Percentiles rank a stretch among this genome's conserved stretches.
phyloP scores from a whole-genome alignment of 1,140 invertebrate genomes.

The Drosophila guanche region DNA sequence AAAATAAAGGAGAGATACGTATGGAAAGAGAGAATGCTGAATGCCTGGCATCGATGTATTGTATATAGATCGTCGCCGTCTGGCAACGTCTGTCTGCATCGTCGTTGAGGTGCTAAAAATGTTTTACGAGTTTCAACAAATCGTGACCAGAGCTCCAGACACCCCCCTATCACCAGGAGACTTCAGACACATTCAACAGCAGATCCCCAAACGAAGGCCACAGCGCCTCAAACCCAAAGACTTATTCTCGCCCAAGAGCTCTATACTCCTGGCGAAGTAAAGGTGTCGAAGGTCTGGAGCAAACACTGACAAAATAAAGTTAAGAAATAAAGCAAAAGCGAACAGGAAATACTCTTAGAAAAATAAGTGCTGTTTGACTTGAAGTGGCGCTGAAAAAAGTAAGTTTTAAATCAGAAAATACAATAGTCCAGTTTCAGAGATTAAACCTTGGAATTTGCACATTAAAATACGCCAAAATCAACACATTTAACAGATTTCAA shows the following conservation, averaged over 20 bases:
- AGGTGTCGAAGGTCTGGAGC: slow-evolving; percentile 48
- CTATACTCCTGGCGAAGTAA: slow-evolving; percentile 4
- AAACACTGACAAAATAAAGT: neutral
- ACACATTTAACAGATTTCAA: too few relatives aligned
- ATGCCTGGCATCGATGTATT: slow-evolving; percentile 49
- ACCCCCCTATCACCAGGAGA: slow-evolving; percentile 38
- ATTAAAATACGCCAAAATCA: too few relatives aligned
- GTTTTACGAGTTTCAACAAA: slow-evolving; percentile 82
- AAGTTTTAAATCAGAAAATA: neutral
- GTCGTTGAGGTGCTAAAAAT: slow-evolving; percentile 78
- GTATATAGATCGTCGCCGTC: slow-evolving; percentile 62
- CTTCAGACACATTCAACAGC: slow-evolving; percentile 18
- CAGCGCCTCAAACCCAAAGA: slow-evolving; percentile 15
- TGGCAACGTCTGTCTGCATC: slow-evolving; percentile 2
- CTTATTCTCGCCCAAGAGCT: slow-evolving; percentile 16
- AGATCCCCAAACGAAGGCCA: slow-evolving; percentile 16
- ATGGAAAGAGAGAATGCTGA: slow-evolving; percentile 17
- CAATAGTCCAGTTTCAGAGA: neutral
- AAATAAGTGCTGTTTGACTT: too few relatives aligned
- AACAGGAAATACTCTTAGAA: slow-evolving; percentile 1
- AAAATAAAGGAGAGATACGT: slow-evolving; percentile 23
- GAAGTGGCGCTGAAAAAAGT: too few relatives aligned
- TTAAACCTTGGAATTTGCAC: too few relatives aligned
- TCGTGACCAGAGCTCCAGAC: slow-evolving; percentile 71
- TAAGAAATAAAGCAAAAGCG: neutral